phyloP scores from a whole-genome alignment of 2,113 vertebrate genomes.

The Shinisaurus crocodilurus region DNA sequence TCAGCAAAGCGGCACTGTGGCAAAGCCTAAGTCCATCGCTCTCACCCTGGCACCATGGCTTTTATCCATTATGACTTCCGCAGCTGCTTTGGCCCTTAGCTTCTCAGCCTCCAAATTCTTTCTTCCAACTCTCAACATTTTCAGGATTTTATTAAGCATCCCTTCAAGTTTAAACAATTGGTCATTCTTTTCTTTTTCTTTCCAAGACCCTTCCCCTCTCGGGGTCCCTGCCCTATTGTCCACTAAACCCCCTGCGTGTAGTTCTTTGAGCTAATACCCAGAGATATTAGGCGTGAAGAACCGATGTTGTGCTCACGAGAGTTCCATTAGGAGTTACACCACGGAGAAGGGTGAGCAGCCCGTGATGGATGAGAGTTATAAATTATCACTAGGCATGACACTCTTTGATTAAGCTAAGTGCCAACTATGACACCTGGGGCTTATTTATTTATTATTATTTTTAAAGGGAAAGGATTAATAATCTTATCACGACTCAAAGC shows the following conservation, averaged over 20 bases:
- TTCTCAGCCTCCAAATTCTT: no score
- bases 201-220: not conserved
- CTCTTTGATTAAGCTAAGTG: slow-evolving; percentile 60
- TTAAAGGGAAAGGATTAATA: slow-evolving; percentile 27
- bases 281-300: not conserved
- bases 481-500: not conserved
- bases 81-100: not conserved
- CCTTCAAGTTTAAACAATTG: not conserved
- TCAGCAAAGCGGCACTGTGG: no score
- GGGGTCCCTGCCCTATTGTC: not conserved
- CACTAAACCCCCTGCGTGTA: not conserved
- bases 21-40: no score
- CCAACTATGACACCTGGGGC: slow-evolving; percentile 16
- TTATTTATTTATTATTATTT: slow-evolving; percentile 54
- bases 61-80: not conserved
- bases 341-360: slow-evolving; percentile 7
- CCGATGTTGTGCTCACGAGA: not conserved
- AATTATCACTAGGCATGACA: slow-evolving; percentile 49
- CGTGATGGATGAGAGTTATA: slow-evolving; percentile 41
- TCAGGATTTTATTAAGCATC: not conserved
- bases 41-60: not conserved
- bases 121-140: not conserved
- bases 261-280: not conserved
- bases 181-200: not conserved
- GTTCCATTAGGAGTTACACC: slow-evolving; percentile 36